Conservation (phyloP, 2,797 vertebrate genomes). For the Poeciliopsis infans region DNA sequence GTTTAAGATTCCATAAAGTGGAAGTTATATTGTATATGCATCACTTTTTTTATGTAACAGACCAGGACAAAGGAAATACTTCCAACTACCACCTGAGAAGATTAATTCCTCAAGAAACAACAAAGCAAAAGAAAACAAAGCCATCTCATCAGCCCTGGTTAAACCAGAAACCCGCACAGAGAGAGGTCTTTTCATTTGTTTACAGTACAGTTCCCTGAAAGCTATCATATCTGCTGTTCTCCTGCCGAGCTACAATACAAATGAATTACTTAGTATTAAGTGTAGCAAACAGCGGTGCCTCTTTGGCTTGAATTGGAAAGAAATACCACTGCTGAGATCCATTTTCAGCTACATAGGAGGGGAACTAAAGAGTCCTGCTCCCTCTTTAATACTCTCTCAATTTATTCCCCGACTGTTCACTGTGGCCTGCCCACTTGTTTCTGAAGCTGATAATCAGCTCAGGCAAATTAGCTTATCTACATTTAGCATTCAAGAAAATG, state of each 20-base stretch:
- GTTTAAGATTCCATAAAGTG: background rate
- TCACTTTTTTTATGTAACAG: too few relatives aligned
- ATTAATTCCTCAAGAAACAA: background rate
- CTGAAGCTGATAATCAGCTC: conserved; percentile 72
- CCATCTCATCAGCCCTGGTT: conserved; percentile 34
- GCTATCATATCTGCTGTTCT: conserved; percentile 52
- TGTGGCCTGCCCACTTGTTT: conserved; percentile 68
- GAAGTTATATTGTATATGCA: background rate
- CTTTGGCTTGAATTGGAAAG: conserved; percentile 53
- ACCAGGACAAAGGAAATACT: background rate
- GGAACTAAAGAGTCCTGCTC: conserved; percentile 62
- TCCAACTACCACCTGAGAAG: background rate
- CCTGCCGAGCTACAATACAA: conserved; percentile 71
- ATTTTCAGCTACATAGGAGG: conserved; percentile 72
- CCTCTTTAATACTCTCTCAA: conserved; percentile 60
- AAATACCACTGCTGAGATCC: conserved; percentile 70
- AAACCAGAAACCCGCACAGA: conserved; percentile 38
- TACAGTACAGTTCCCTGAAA: conserved; percentile 59
- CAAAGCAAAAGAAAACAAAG: conserved; percentile 34
- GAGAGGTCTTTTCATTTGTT: conserved; percentile 62
- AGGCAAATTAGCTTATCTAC: conserved; percentile 74
- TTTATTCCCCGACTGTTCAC: conserved; percentile 59
- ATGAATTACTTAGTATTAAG: conserved; percentile 67
- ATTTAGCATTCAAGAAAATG: conserved; percentile 68
- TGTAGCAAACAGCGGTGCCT: conserved; percentile 56